Evolutionary conservation across 2,888 invertebrate species (phyloP).

Genomic region (Ischnus inquisitorius): DNA sequence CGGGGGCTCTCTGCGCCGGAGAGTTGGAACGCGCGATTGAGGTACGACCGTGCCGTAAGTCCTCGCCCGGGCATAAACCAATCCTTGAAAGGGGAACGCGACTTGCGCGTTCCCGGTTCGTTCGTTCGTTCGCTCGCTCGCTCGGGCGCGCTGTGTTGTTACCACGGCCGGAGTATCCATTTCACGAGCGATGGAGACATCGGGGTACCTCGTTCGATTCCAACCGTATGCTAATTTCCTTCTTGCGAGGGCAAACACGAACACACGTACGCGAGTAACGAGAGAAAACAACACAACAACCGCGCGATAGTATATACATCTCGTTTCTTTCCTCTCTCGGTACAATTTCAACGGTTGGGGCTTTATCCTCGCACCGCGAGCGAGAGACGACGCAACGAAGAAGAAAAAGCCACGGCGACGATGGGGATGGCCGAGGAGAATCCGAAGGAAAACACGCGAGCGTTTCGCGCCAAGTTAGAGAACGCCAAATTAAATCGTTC

Average conservation of each 20-base stretch:
- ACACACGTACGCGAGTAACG: slow-evolving; percentile 62
- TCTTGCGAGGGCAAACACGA: slow-evolving; percentile 70
- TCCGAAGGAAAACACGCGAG: slow-evolving; percentile 58
- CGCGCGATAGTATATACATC: slow-evolving; percentile 16
- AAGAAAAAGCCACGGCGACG: slow-evolving; percentile 59
- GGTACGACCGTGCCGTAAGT: slow-evolving; percentile 77
- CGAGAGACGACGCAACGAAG: slow-evolving; percentile 70
- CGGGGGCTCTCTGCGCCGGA: slow-evolving; percentile 13
- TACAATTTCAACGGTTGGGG: slow-evolving; percentile 30
- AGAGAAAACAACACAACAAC: slow-evolving; percentile 32
- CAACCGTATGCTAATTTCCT: slow-evolving; percentile 81
- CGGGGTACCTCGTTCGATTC: slow-evolving; percentile 80
- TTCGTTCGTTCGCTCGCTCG: slow-evolving; percentile 67
- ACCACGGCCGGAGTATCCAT: slow-evolving; percentile 79
- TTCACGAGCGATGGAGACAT: slow-evolving; percentile 84
- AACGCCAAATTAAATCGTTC: slow-evolving; percentile 64
- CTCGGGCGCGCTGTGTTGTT: slow-evolving; percentile 61
- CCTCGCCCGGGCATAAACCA: slow-evolving; percentile 81
- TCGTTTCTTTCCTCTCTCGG: slow-evolving; percentile 12
- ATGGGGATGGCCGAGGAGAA: slow-evolving; percentile 59
- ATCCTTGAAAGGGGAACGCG: slow-evolving; percentile 78
- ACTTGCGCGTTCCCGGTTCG: slow-evolving; percentile 34
- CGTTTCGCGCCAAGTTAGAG: slow-evolving; percentile 49
- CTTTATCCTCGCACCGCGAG: slow-evolving; percentile 36
- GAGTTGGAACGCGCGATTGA: slow-evolving; percentile 71